Percentiles rank a stretch among this genome's conserved stretches.
Conservation (phyloP, 2,888 invertebrate species). For the Spatulosminthurus flaviceps region DNA sequence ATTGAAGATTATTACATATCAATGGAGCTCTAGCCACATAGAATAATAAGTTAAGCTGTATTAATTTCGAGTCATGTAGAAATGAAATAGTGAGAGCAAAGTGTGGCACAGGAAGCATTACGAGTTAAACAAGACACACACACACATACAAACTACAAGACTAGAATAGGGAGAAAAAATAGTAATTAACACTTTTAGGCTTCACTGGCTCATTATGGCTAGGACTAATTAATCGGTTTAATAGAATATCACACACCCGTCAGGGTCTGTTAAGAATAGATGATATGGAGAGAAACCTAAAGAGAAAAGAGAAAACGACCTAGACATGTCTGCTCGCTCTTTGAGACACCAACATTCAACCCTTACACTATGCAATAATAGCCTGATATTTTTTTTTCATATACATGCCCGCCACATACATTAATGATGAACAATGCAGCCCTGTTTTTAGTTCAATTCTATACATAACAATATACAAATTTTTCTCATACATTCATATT, state of each 20-base stretch:
- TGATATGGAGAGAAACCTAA: conserved; percentile 8
- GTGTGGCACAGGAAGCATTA: conserved; percentile 8
- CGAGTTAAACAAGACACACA: conserved; percentile 3
- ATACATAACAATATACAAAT: too few species aligned
- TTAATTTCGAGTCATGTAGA: neutral
- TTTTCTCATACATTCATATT: too few species aligned
- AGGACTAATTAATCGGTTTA: conserved; percentile 1
- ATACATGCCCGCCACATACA: too few species aligned
- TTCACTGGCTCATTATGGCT: conserved; percentile 12
- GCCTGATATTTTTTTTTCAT: too few species aligned
- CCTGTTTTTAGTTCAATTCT: too few species aligned
- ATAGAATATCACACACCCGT: conserved; percentile 15
- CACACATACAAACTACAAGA: too few species aligned
- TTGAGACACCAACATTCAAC: neutral
- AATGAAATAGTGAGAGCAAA: too few species aligned
- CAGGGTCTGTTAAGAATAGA: neutral
- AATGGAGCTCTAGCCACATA: too few species aligned
- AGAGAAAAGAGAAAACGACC: conserved; percentile 3
- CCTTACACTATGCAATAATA: too few species aligned
- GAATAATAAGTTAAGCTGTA: too few species aligned
- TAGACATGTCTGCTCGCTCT: conserved; percentile 2
- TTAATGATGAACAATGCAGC: too few species aligned
- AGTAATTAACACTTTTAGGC: conserved; percentile 28
- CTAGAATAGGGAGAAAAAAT: neutral
- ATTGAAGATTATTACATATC: too few species aligned